Evolutionary conservation across 2,888 invertebrate genomes (phyloP).

Genomic region (Pseudolycoriella hygida): DNA sequence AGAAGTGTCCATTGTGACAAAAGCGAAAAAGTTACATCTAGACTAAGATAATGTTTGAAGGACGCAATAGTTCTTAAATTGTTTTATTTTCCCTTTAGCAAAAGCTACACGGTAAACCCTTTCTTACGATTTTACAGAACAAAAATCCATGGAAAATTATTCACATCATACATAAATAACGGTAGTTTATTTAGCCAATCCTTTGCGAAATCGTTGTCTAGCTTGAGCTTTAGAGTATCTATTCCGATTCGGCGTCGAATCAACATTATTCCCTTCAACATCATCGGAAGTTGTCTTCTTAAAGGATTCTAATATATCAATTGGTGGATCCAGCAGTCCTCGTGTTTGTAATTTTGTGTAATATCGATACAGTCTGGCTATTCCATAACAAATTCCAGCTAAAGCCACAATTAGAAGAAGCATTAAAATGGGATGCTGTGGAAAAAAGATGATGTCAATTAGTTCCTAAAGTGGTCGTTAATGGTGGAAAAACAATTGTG

Average conservation of each 20-base stretch:
- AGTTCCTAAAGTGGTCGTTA: too few relatives aligned
- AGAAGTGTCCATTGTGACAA: too few relatives aligned
- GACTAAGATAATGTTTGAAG: too few relatives aligned
- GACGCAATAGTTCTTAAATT: too few relatives aligned
- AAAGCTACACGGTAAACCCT: too few relatives aligned
- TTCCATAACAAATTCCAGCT: constrained; percentile 45
- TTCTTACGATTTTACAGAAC: too few relatives aligned
- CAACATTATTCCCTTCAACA: constrained; percentile 14
- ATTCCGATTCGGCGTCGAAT: constrained; percentile 29
- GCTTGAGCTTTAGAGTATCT: constrained; percentile 61
- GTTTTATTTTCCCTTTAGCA: too few relatives aligned
- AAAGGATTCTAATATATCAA: constrained; percentile 27
- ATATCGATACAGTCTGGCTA: constrained; percentile 39
- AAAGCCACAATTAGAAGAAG: constrained; percentile 47
- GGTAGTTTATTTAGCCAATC: constrained; percentile 18
- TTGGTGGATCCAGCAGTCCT: constrained; percentile 34
- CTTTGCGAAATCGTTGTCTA: constrained; percentile 54
- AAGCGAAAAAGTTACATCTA: too few relatives aligned
- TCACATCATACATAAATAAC: too few relatives aligned
- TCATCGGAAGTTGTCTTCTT: constrained; percentile 11
- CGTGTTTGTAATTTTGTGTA: constrained; percentile 34
- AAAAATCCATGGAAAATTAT: too few relatives aligned
- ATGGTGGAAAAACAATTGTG: too few relatives aligned
- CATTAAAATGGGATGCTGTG: constrained; percentile 54
- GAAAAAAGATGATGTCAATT: constrained; percentile 3